These are phyloP conservation scores for Gymnoscopelus braueri DNA, from an alignment of 2,797 vertebrate species.

Conservation along the genomic window DNA sequence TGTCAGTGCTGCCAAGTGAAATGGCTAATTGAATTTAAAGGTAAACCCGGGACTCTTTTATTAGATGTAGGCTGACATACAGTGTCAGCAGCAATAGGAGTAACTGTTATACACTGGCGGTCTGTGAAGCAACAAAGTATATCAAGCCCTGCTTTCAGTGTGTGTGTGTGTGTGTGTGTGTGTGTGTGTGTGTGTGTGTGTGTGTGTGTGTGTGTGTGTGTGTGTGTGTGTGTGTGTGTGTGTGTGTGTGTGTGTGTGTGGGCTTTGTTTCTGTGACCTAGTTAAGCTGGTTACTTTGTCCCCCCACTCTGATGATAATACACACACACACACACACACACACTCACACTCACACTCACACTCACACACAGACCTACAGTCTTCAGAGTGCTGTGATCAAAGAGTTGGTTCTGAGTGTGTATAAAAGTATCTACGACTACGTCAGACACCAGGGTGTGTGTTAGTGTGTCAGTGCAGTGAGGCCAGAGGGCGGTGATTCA, in stretches of 20 bases:
- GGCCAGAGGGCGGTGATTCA: conserved; percentile 7
- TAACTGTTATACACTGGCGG: too few relatives aligned
- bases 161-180: conserved; percentile 38
- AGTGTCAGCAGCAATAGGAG: too few relatives aligned
- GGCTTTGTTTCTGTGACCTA: conserved; percentile 75
- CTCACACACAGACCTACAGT: too few relatives aligned
- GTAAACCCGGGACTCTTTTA: too few relatives aligned
- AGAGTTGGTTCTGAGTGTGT: neutral
- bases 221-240: conserved; percentile 5
- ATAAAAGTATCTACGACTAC: neutral
- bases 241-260: conserved; percentile 42
- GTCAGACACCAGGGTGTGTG: neutral
- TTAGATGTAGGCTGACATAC: too few relatives aligned
- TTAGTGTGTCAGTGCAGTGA: neutral
- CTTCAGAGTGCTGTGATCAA: too few relatives aligned
- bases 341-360: too few relatives aligned
- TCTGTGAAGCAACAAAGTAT: too few relatives aligned
- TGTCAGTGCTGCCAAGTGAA: too few relatives aligned
- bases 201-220: conserved; percentile 30
- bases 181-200: conserved; percentile 41
- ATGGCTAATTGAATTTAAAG: too few relatives aligned
- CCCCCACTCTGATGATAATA: conserved; percentile 58
- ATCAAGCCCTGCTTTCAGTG: neutral
- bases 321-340: conserved; percentile 17
- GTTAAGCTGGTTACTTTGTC: conserved; percentile 69